These are phyloP conservation scores for Drosophila arizonae DNA, from an alignment of 1,140 invertebrate species.

Conservation along the genomic window DNA sequence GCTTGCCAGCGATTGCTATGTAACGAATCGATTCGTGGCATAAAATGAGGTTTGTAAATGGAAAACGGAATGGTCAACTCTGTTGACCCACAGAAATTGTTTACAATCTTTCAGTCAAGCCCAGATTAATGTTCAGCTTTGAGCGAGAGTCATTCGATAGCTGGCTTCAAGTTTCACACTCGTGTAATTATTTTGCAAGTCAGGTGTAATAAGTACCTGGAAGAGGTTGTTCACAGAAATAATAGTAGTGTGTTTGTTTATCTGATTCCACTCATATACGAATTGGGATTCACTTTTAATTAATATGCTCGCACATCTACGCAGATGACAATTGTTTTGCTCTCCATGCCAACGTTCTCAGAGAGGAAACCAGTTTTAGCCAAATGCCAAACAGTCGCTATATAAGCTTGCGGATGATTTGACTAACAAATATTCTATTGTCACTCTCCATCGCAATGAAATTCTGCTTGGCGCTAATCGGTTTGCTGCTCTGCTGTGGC, in stretches of 20 bases:
- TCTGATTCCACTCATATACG: neutral
- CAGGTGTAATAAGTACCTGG: slow-evolving; percentile 33
- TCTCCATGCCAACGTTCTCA: neutral
- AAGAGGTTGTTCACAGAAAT: slow-evolving; percentile 9
- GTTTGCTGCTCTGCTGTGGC: slow-evolving; percentile 19
- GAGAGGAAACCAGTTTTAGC: slow-evolving; percentile 7
- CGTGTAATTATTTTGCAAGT: slow-evolving; percentile 1
- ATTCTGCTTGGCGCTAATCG: slow-evolving; percentile 15
- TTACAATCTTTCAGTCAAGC: slow-evolving; percentile 26
- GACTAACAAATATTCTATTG: neutral
- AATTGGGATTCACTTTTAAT: slow-evolving; percentile 4
- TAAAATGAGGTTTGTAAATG: slow-evolving; percentile 45
- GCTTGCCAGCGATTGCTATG: slow-evolving; percentile 2
- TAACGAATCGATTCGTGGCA: slow-evolving; percentile 53
- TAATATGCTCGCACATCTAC: neutral
- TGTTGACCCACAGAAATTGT: neutral
- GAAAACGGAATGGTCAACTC: slow-evolving; percentile 21
- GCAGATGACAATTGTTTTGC: neutral
- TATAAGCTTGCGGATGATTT: slow-evolving; percentile 5
- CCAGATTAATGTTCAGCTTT: slow-evolving; percentile 9
- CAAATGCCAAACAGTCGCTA: neutral
- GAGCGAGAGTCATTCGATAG: neutral
- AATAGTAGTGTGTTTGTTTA: neutral
- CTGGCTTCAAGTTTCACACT: slow-evolving; percentile 8
- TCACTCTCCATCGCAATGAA: slow-evolving; percentile 18